Conservation (phyloP, 2,797 vertebrate species). For the Psittacula derbiana region DNA sequence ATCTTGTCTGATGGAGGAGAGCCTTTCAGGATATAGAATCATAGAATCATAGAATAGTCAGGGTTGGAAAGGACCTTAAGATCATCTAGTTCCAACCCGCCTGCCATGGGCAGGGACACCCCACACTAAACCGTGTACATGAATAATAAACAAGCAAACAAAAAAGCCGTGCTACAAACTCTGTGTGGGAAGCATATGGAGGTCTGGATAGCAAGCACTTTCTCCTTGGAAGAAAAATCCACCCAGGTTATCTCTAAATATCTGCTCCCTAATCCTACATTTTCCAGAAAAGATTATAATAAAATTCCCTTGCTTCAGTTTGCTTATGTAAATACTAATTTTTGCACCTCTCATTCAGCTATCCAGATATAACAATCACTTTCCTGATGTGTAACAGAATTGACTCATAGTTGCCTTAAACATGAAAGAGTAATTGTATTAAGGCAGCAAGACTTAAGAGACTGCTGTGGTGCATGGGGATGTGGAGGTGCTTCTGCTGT, state of each 20-base stretch:
- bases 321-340: not conserved
- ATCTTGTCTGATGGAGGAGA: not conserved
- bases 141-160: not conserved
- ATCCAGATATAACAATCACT: conserved; percentile 2
- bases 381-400: not conserved
- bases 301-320: not conserved
- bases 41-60: too few species aligned
- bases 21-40: not conserved
- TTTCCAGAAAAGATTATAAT: not conserved
- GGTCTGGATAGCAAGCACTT: not conserved
- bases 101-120: too few species aligned
- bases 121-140: not conserved
- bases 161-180: not conserved
- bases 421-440: not conserved
- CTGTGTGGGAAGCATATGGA: not conserved
- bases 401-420: not conserved
- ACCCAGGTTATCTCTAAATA: not conserved
- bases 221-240: not conserved
- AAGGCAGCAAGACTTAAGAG: not conserved
- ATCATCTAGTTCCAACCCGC: too few species aligned
- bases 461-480: not conserved
- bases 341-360: not conserved
- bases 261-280: not conserved
- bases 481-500: not conserved
- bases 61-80: too few species aligned